Evolutionary conservation across 2,113 vertebrate species (phyloP).

Genomic region (Festucalex cinctus): DNA sequence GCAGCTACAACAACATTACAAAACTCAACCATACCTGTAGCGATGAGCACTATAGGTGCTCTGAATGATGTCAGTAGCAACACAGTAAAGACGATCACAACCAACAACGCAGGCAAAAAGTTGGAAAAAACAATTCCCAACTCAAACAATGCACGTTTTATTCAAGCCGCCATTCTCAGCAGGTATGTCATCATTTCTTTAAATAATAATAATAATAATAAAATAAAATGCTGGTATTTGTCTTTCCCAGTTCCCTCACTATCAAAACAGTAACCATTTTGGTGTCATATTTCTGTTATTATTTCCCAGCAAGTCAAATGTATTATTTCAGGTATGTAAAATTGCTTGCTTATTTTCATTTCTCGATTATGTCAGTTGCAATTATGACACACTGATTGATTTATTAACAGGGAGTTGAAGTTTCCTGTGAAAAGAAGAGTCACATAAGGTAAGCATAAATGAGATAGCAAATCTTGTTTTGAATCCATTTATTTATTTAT

Average conservation of each 20-base stretch:
- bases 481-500: too few relatives aligned
- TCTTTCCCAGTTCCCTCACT: background rate
- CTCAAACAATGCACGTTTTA: background rate
- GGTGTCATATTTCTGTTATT: background rate
- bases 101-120: background rate
- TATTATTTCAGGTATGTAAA: conserved; percentile 45
- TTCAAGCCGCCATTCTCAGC: background rate
- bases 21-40: background rate
- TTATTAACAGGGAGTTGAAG: conserved; percentile 40
- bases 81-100: background rate
- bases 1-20: background rate
- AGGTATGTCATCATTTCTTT: background rate
- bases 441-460: conserved; percentile 42
- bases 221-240: background rate
- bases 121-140: background rate
- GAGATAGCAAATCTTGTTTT: too few relatives aligned
- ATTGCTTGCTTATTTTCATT: background rate
- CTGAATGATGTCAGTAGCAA: too few relatives aligned
- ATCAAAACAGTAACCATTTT: background rate
- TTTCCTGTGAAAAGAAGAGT: conserved; percentile 32
- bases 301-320: conserved; percentile 9
- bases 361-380: background rate
- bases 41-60: too few relatives aligned
- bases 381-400: background rate
- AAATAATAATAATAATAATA: too few relatives aligned